phyloP scores from a whole-genome alignment of 2,888 invertebrate genomes.

The Nemapogon koenigi region DNA sequence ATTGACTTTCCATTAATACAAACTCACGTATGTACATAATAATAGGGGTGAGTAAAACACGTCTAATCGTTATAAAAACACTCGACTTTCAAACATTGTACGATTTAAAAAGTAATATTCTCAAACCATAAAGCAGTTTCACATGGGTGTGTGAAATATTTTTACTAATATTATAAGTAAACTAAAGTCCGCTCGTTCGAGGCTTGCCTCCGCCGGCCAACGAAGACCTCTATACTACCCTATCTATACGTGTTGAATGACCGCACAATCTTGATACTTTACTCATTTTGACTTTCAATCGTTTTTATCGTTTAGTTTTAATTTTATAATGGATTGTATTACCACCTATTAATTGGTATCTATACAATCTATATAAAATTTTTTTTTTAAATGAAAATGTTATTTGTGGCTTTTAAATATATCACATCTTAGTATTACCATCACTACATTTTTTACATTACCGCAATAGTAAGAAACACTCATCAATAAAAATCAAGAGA shows the following conservation, averaged over 20 bases:
- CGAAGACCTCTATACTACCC: conserved; percentile 3
- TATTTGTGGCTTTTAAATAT: too few relatives aligned
- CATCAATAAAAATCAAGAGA: too few relatives aligned
- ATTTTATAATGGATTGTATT: too few relatives aligned
- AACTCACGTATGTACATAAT: conserved; percentile 24
- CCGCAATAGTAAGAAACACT: too few relatives aligned
- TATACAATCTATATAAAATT: too few relatives aligned
- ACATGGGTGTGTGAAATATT: conserved; percentile 61
- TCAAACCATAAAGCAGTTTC: conserved; percentile 62
- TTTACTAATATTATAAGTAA: conserved; percentile 65
- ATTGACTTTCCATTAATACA: conserved; percentile 44
- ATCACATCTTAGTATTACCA: too few relatives aligned
- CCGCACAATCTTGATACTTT: conserved; percentile 17
- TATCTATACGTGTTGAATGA: conserved; percentile 15
- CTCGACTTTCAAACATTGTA: conserved; percentile 41
- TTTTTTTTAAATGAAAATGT: too few relatives aligned
- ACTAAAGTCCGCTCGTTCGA: conserved; percentile 32
- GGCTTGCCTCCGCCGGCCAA: conserved; percentile 5
- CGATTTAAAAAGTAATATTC: conserved; percentile 60
- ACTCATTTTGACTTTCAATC: too few relatives aligned
- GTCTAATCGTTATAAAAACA: conserved; percentile 62
- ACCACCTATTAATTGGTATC: too few relatives aligned
- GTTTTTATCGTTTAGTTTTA: too few relatives aligned
- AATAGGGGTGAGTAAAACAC: conserved; percentile 52
- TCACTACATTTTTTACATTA: too few relatives aligned